phyloP scores from a whole-genome alignment of 2,797 vertebrate genomes.

The Pagetopsis macropterus region DNA sequence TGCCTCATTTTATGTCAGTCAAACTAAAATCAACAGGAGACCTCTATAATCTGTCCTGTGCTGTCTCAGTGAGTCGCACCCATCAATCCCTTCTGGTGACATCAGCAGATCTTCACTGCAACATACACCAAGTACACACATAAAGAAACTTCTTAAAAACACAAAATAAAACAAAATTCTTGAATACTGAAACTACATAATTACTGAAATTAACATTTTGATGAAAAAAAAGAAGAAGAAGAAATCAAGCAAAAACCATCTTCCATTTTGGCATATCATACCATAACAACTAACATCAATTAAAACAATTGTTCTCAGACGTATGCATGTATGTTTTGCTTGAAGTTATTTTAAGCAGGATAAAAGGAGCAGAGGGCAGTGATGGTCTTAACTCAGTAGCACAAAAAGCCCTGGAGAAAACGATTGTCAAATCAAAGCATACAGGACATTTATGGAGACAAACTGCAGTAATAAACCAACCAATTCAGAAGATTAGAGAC shows the following conservation, averaged over 20 bases:
- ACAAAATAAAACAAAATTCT: slow-evolving; percentile 14
- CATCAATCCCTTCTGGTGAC: slow-evolving; percentile 23
- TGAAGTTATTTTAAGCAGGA: slow-evolving; percentile 17
- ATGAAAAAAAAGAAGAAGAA: slow-evolving; percentile 23
- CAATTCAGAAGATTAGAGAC: slow-evolving; percentile 23
- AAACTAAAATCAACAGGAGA: slow-evolving; percentile 11
- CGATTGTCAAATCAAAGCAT: slow-evolving; percentile 74
- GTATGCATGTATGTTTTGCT: neutral
- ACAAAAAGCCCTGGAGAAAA: slow-evolving; percentile 40
- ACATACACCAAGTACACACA: slow-evolving; percentile 50
- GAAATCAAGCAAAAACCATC: slow-evolving; percentile 4
- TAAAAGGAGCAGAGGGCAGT: slow-evolving; percentile 16
- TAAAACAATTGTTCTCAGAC: slow-evolving; percentile 1
- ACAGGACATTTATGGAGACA: slow-evolving; percentile 49
- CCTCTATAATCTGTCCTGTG: no score
- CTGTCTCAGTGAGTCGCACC: slow-evolving; percentile 39
- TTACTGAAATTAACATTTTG: neutral
- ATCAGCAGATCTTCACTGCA: slow-evolving; percentile 25
- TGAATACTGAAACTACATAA: neutral
- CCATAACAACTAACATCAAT: neutral
- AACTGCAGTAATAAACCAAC: slow-evolving; percentile 52
- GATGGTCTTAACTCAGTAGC: slow-evolving; percentile 32
- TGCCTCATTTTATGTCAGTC: slow-evolving; percentile 37
- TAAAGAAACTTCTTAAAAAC: slow-evolving; percentile 18
- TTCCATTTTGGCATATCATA: slow-evolving; percentile 1